Conservation (phyloP, 2,888 invertebrate genomes). For the Lithophane ornitopus region DNA sequence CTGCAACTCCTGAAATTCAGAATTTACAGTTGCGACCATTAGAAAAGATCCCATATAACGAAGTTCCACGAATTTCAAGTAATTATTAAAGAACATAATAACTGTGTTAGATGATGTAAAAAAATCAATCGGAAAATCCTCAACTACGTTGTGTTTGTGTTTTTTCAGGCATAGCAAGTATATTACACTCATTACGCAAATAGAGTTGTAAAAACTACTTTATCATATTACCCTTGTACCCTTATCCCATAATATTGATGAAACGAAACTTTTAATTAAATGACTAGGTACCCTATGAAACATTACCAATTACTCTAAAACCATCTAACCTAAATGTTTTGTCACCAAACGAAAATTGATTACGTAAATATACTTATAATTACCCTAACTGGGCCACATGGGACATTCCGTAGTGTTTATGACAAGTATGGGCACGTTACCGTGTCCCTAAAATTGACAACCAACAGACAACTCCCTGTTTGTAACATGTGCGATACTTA, state of each 20-base stretch:
- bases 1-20: neutral
- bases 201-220: neutral
- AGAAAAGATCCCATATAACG: neutral
- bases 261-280: constrained; percentile 40
- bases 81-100: neutral
- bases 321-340: constrained; percentile 40
- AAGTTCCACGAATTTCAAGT: rapidly evolving
- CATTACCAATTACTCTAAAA: constrained; percentile 47
- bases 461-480: constrained; percentile 38
- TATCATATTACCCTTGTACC: neutral
- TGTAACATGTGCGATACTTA: constrained; percentile 41
- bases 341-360: constrained; percentile 60
- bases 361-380: constrained; percentile 67
- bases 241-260: constrained; percentile 30
- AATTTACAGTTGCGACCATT: too few relatives aligned
- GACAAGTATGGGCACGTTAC: constrained; percentile 58
- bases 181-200: neutral
- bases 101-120: neutral
- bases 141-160: neutral
- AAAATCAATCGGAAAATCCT: neutral
- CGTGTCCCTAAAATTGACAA: constrained; percentile 58
- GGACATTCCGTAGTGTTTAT: constrained; percentile 58
- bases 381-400: constrained; percentile 49
- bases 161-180: neutral
- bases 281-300: constrained; percentile 18